A percentile compares a stretch with the other conserved stretches of the same genome.
These are phyloP conservation scores for Neoascia interrupta DNA, from an alignment of 2,888 invertebrate species.

Conservation along the genomic window DNA sequence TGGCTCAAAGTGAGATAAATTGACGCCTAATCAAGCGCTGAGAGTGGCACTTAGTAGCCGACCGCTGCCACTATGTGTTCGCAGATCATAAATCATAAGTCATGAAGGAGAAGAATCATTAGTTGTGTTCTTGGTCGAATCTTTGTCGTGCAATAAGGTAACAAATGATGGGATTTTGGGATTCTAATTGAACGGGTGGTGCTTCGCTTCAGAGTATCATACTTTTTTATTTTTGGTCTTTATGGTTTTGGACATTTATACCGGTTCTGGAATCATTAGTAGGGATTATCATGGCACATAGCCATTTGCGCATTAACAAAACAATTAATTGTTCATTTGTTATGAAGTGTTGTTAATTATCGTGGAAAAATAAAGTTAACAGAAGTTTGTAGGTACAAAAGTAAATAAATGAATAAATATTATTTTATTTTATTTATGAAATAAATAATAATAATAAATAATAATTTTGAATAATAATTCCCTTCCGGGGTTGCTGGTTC, in stretches of 20 bases:
- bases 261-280: slow-evolving; percentile 39
- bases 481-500: no score
- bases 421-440: no score
- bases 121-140: slow-evolving; percentile 6
- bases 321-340: no score
- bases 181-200: neutral
- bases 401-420: no score
- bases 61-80: slow-evolving; percentile 3
- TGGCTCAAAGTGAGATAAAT: slow-evolving; percentile 48
- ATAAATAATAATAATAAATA: no score
- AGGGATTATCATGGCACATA: neutral
- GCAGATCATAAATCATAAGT: slow-evolving; percentile 44
- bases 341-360: no score
- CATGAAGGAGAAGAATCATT: slow-evolving; percentile 34
- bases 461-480: no score
- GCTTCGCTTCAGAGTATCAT: no score
- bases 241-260: slow-evolving; percentile 12
- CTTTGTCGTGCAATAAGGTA: no score
- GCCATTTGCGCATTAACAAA: neutral
- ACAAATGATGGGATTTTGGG: slow-evolving; percentile 38
- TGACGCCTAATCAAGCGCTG: slow-evolving; percentile 47
- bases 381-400: no score
- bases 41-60: slow-evolving; percentile 23
- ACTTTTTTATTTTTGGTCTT: neutral
- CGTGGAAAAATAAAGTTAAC: no score